phyloP scores from a whole-genome alignment of 2,888 invertebrate genomes.

The Aproaerema taeniolella region DNA sequence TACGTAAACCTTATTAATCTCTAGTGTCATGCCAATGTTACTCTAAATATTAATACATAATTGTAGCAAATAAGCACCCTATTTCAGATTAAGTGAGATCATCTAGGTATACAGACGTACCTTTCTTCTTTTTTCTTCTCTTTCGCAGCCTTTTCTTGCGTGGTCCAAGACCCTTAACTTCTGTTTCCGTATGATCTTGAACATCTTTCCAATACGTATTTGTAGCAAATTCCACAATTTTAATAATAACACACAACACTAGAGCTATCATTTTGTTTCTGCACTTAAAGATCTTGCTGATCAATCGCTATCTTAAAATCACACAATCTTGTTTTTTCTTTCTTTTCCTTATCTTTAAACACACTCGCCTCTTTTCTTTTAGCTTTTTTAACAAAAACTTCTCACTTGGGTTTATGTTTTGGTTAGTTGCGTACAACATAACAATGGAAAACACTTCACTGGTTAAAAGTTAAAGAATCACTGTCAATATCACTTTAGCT shows the following conservation, averaged over 20 bases:
- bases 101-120: no score
- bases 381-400: slow-evolving; percentile 20
- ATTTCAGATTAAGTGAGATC: no score
- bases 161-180: slow-evolving; percentile 11
- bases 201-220: slow-evolving; percentile 26
- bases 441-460: slow-evolving; percentile 35
- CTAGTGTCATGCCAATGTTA: not conserved
- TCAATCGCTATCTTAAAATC: slow-evolving; percentile 18
- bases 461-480: slow-evolving; percentile 10
- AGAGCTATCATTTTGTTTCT: slow-evolving; percentile 51
- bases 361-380: slow-evolving; percentile 25
- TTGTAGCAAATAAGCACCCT: not conserved
- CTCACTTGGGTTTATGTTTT: slow-evolving; percentile 23
- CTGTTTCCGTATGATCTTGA: slow-evolving; percentile 15
- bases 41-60: not conserved
- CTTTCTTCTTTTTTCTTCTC: slow-evolving; percentile 27
- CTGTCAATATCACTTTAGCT: slow-evolving; percentile 10
- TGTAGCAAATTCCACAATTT: slow-evolving; percentile 45
- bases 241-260: slow-evolving; percentile 50
- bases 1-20: no score
- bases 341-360: slow-evolving; percentile 37
- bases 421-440: slow-evolving; percentile 34
- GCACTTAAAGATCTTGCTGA: slow-evolving; percentile 22
- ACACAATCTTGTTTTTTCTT: slow-evolving; percentile 34
- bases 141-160: slow-evolving; percentile 27